These are phyloP conservation scores for Ectemnius cavifrons DNA, from an alignment of 2,888 invertebrate genomes.

Conservation along the genomic window DNA sequence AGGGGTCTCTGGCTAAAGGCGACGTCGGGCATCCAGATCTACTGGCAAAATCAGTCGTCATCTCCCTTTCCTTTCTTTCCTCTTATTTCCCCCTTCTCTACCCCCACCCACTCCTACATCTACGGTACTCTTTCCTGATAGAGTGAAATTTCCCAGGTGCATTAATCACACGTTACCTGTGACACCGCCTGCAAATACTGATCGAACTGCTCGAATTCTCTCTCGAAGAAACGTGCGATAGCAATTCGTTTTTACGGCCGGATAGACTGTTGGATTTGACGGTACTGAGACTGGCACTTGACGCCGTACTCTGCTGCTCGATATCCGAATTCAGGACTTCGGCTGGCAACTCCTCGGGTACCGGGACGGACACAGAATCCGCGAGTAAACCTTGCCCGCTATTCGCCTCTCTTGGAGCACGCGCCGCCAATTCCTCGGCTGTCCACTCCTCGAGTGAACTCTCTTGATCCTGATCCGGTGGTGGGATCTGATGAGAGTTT, in stretches of 20 bases:
- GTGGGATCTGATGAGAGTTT: slow-evolving; percentile 74
- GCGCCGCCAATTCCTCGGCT: slow-evolving; percentile 72
- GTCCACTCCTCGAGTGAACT: slow-evolving; percentile 74
- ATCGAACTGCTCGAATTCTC: slow-evolving; percentile 70
- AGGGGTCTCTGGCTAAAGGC: slow-evolving; percentile 75
- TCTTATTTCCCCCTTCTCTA: too few relatives aligned
- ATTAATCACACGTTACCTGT: slow-evolving; percentile 66
- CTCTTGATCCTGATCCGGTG: slow-evolving; percentile 72
- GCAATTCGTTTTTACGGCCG: slow-evolving; percentile 65
- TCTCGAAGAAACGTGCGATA: slow-evolving; percentile 50
- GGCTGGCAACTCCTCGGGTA: slow-evolving; percentile 65
- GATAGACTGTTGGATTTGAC: slow-evolving; percentile 72
- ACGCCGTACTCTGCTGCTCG: slow-evolving; percentile 74
- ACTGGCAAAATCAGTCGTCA: slow-evolving; percentile 20
- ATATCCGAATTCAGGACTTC: slow-evolving; percentile 67
- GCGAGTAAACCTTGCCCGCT: slow-evolving; percentile 38
- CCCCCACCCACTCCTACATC: background rate
- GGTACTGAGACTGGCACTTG: slow-evolving; percentile 74
- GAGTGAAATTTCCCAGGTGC: too few relatives aligned
- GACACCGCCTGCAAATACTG: slow-evolving; percentile 75
- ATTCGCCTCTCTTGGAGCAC: slow-evolving; percentile 66
- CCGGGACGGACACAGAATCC: slow-evolving; percentile 1
- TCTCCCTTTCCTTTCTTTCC: background rate
- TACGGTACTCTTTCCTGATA: background rate
- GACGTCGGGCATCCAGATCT: slow-evolving; percentile 76